A percentile compares a stretch with the other conserved stretches of the same genome.
These are phyloP conservation scores for Bufo bufo DNA, from an alignment of 2,113 vertebrate species.

Conservation along the genomic window DNA sequence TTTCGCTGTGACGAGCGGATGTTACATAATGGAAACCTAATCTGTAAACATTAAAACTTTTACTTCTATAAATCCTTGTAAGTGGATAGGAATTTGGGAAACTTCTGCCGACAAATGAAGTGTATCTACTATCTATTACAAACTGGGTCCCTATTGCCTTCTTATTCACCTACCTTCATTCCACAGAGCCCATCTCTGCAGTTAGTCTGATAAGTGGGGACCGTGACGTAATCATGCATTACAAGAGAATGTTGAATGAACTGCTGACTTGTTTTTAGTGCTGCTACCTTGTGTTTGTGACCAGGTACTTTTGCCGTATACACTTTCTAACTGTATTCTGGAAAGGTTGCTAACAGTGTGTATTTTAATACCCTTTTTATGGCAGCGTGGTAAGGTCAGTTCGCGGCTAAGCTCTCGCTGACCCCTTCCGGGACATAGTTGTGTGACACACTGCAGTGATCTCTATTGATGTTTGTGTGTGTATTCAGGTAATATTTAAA, in stretches of 20 bases:
- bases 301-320: constrained; percentile 71
- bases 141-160: not conserved
- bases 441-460: constrained; percentile 15
- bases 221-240: not conserved
- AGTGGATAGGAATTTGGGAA: too few relatives aligned
- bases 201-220: not conserved
- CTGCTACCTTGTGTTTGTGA: constrained; percentile 72
- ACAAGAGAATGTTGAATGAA: constrained; percentile 58
- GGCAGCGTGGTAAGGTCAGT: not conserved
- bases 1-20: too few relatives aligned
- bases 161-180: constrained; percentile 31
- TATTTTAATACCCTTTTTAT: not conserved
- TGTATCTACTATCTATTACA: too few relatives aligned
- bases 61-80: too few relatives aligned
- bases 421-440: constrained; percentile 26
- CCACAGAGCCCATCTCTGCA: not conserved
- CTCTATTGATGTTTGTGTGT: constrained; percentile 49
- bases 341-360: constrained; percentile 53
- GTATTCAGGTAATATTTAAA: constrained; percentile 71
- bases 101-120: too few relatives aligned
- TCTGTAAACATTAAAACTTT: too few relatives aligned
- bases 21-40: too few relatives aligned
- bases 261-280: constrained; percentile 65
- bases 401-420: not conserved
- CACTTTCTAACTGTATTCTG: constrained; percentile 21